Evolutionary conservation across 2,888 invertebrate genomes (phyloP).

Genomic region (Coenonympha arcania): DNA sequence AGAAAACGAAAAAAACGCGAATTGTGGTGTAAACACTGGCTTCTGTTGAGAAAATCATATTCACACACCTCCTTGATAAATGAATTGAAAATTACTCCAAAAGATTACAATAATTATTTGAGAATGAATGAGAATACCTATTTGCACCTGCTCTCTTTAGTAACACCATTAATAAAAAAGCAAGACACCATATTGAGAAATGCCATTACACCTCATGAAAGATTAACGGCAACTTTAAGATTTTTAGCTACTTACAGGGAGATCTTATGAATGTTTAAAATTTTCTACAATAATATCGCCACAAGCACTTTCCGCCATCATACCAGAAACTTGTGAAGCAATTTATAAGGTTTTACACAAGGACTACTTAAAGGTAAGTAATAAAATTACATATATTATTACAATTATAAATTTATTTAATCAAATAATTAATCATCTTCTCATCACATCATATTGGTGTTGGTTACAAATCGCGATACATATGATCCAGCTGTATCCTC

Average conservation of each 20-base stretch:
- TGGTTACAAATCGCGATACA: conserved; percentile 10
- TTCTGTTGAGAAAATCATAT: not conserved
- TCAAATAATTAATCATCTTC: not conserved
- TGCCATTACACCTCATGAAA: too few species aligned
- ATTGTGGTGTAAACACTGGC: not conserved
- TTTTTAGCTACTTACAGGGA: not conserved
- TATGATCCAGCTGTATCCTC: not conserved
- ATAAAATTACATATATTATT: too few species aligned
- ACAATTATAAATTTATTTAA: not conserved
- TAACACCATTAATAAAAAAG: not conserved
- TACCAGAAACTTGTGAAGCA: not conserved
- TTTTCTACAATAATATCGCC: conserved; percentile 3
- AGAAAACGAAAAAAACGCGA: not conserved
- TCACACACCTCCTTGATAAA: not conserved
- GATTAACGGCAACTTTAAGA: conserved; percentile 2
- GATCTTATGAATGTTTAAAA: conserved; percentile 1
- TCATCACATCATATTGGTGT: not conserved
- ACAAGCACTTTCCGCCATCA: not conserved
- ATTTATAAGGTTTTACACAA: not conserved
- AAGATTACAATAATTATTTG: conserved; percentile 3
- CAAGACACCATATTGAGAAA: too few species aligned
- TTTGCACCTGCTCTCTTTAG: not conserved
- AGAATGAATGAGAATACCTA: conserved; percentile 3
- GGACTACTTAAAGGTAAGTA: too few species aligned
- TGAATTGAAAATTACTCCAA: not conserved